phyloP scores from a whole-genome alignment of 2,113 vertebrate genomes.

The Cavia porcellus region DNA sequence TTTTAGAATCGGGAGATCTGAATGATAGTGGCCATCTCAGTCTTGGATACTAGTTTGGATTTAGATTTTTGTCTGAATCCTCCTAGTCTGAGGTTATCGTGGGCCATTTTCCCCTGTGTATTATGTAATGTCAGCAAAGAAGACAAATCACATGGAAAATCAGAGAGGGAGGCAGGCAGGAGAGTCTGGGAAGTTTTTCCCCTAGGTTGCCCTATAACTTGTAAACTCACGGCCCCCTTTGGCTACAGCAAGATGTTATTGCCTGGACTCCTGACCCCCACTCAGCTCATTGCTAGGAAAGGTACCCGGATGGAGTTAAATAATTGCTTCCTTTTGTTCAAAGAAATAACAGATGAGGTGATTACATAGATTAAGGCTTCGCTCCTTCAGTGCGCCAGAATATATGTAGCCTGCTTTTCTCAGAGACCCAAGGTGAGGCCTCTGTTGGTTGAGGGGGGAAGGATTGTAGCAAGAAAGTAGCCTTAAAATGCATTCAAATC shows the following conservation, averaged over 20 bases:
- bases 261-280: slow-evolving; percentile 71
- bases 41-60: slow-evolving; percentile 68
- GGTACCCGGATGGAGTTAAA: slow-evolving; percentile 86
- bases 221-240: neutral
- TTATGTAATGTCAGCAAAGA: slow-evolving; percentile 87
- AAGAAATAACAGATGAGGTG: slow-evolving; percentile 88
- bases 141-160: slow-evolving; percentile 69
- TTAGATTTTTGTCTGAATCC: slow-evolving; percentile 79
- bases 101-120: slow-evolving; percentile 83
- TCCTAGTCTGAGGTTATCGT: slow-evolving; percentile 92
- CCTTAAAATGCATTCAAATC: slow-evolving; percentile 42
- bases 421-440: slow-evolving; percentile 63
- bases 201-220: neutral
- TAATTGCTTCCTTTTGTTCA: slow-evolving; percentile 89
- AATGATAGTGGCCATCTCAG: slow-evolving; percentile 52
- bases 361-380: slow-evolving; percentile 89
- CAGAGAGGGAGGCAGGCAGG: slow-evolving; percentile 9
- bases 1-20: no score
- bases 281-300: slow-evolving; percentile 80
- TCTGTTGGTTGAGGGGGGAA: neutral
- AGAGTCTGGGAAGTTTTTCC: slow-evolving; percentile 25
- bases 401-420: slow-evolving; percentile 85
- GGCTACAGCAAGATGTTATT: slow-evolving; percentile 62
- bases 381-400: slow-evolving; percentile 83
- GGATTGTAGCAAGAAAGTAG: neutral